A percentile compares a stretch with the other conserved stretches of the same genome.
phyloP scores from a whole-genome alignment of 2,797 vertebrate genomes.

The Bradypodion pumilum region DNA sequence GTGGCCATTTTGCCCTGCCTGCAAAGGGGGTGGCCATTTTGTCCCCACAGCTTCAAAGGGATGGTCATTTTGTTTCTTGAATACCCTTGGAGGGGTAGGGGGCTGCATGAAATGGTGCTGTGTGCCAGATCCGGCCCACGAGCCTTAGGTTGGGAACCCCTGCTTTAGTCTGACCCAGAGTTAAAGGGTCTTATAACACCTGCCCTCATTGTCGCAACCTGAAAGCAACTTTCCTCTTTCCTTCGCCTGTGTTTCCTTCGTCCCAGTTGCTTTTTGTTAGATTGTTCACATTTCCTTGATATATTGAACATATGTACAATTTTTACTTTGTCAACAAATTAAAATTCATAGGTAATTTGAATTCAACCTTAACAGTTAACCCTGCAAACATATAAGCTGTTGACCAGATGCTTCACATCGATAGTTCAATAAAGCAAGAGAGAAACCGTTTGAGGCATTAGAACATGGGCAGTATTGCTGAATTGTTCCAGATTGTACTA shows the following conservation, averaged over 20 bases:
- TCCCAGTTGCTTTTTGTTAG: slow-evolving; percentile 67
- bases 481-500: too few species aligned
- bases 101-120: too few species aligned
- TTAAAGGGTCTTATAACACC: slow-evolving; percentile 75
- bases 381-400: slow-evolving; percentile 55
- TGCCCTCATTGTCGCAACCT: slow-evolving; percentile 63
- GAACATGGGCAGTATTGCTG: too few species aligned
- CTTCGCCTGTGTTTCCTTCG: slow-evolving; percentile 69
- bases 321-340: slow-evolving; percentile 80
- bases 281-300: slow-evolving; percentile 65
- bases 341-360: slow-evolving; percentile 79
- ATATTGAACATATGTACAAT: slow-evolving; percentile 74
- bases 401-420: background rate
- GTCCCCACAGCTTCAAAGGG: too few species aligned
- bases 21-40: too few species aligned
- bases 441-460: too few species aligned
- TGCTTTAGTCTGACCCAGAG: slow-evolving; percentile 72
- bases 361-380: slow-evolving; percentile 71
- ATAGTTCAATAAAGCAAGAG: too few species aligned
- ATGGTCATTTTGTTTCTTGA: too few species aligned
- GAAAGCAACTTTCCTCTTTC: slow-evolving; percentile 55
- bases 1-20: too few species aligned
- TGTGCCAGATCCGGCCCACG: too few species aligned
- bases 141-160: too few species aligned
- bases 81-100: too few species aligned